Evolutionary conservation across 2,113 vertebrate species (phyloP), one percentile per base, ranked within the genome.

Genomic region (Melanostigma gelatinosum): DNA sequence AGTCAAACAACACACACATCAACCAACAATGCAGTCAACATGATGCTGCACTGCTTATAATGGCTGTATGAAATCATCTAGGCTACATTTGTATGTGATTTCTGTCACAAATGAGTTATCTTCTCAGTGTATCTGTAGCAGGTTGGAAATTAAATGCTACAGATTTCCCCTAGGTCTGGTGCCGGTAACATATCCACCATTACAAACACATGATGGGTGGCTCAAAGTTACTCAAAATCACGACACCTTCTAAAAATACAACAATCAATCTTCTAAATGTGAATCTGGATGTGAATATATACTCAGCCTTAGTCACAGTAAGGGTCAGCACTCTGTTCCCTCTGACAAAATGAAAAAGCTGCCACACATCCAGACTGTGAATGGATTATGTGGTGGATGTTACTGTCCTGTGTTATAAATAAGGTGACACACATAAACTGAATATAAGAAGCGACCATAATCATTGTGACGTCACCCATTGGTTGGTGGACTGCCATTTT

Each of bases 1-100:
- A 38, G 61, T 6, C 40, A 75, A 6, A 70, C 64, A 42, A 55
- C 66, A 82, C 24, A 68, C 42, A 50, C 24, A 69, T 1, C 27
- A 15, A 18, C 27, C 13, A 42, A 61, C 38, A 77, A 66, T 7
- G 29, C 20, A 34, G 34, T 54, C 38, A 48, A 13, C 38, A 55
- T 15, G 6, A 40, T 34, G 32, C 38, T 32, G 71, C 55, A 29
- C 12, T 27, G 15, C 34, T 48, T 50, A 13, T 8, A 52, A 48
- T 27, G 16, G 18, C 29, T 52, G 20, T 36, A 36, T 54, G 20
- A 68, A 68, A 34, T 52, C 27, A 36, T 52, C 10, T n/a, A 52
- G 50, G 20, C 18, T 7, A 13, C 4, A 50, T 12, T 29, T 46
- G 18, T 16, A 60, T 13, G 15, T 32, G 29, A 64, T 64, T 42